Percentiles rank a stretch among this genome's conserved stretches.
phyloP scores from a whole-genome alignment of 92 coral and sea anemone species.

The Zoanthus gigantus region DNA sequence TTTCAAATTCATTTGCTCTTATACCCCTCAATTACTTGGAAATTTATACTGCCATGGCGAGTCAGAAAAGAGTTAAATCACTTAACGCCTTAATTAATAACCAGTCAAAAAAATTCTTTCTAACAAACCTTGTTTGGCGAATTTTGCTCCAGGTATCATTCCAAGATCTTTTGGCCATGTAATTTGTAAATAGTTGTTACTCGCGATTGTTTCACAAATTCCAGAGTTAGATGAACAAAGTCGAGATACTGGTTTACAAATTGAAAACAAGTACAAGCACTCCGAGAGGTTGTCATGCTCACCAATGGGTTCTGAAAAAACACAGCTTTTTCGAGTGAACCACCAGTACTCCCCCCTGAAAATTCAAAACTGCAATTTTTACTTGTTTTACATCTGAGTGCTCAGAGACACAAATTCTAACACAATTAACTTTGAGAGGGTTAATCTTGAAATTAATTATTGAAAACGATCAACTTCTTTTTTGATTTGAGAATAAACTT shows the following conservation, averaged over 20 bases:
- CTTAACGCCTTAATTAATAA: too few relatives aligned
- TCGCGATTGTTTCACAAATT: constrained; percentile 12
- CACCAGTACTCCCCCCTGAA: constrained; percentile 21
- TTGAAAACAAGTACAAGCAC: constrained; percentile 20
- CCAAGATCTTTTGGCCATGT: constrained; percentile 38
- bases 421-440: too few relatives aligned
- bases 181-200: not conserved
- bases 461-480: too few relatives aligned
- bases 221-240: constrained; percentile 28
- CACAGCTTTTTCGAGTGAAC: constrained; percentile 14
- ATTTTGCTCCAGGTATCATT: constrained; percentile 9
- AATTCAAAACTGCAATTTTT: not conserved
- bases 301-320: not conserved
- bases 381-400: too few relatives aligned
- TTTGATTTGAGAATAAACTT: too few relatives aligned
- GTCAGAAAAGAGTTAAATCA: too few relatives aligned
- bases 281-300: not conserved
- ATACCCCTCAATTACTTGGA: too few relatives aligned
- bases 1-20: too few relatives aligned
- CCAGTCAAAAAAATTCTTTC: not conserved
- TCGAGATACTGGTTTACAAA: constrained; percentile 27
- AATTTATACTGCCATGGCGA: too few relatives aligned
- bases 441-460: too few relatives aligned
- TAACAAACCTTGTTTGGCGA: constrained; percentile 16
- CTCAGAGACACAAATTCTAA: too few relatives aligned